Percentiles rank a stretch among this genome's conserved stretches.
phyloP scores from a whole-genome alignment of 2,797 vertebrate genomes.

The Aldrovandia affinis region DNA sequence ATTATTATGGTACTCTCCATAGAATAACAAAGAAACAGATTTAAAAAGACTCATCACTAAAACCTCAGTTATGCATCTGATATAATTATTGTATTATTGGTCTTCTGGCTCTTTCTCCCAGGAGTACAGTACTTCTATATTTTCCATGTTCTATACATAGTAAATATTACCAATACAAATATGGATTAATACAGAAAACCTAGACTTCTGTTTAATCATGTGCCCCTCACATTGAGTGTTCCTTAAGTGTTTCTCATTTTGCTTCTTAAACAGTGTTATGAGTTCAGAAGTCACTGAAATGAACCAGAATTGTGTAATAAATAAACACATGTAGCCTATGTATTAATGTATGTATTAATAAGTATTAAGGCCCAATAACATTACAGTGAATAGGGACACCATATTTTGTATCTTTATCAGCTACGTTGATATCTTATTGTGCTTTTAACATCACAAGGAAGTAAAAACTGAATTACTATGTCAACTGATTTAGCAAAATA shows the following conservation, averaged over 20 bases:
- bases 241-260: too few relatives aligned
- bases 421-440: too few relatives aligned
- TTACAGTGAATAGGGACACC: neutral
- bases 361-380: neutral
- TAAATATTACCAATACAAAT: too few relatives aligned
- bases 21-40: neutral
- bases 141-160: too few relatives aligned
- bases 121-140: too few relatives aligned
- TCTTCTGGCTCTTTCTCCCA: too few relatives aligned
- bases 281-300: neutral
- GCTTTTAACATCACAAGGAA: neutral
- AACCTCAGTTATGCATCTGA: constrained; percentile 4
- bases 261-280: neutral
- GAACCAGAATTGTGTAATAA: neutral
- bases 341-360: too few relatives aligned
- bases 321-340: neutral
- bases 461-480: neutral
- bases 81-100: neutral
- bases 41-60: neutral
- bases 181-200: too few relatives aligned
- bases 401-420: too few relatives aligned
- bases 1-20: neutral
- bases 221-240: too few relatives aligned
- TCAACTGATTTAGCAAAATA: neutral
- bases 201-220: too few relatives aligned